Evolutionary conservation across 2,888 invertebrate genomes (phyloP).

Genomic region (Patella caerulea): DNA sequence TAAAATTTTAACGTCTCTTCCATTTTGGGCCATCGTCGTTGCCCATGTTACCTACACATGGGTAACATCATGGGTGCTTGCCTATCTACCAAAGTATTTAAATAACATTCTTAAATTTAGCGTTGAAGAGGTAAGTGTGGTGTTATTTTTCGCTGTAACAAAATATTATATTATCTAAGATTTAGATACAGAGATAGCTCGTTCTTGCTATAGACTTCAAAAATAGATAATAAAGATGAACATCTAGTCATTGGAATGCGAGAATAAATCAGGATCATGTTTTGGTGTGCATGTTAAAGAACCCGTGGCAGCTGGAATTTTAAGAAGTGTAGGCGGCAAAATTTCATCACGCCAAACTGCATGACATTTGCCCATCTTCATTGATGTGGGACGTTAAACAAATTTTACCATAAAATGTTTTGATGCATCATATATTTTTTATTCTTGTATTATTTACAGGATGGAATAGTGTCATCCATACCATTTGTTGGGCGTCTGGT

Average conservation of each 20-base stretch:
- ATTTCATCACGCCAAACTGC: conserved; percentile 17
- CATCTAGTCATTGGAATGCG: too few relatives aligned
- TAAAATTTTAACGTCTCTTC: conserved; percentile 61
- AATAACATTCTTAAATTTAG: conserved; percentile 56
- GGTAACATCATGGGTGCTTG: conserved; percentile 71
- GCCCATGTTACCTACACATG: conserved; percentile 71
- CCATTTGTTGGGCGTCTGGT: conserved; percentile 46
- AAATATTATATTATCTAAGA: too few relatives aligned
- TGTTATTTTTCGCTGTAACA: too few relatives aligned
- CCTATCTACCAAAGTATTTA: conserved; percentile 68
- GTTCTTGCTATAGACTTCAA: too few relatives aligned
- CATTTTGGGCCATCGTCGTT: conserved; percentile 69
- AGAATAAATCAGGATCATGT: too few relatives aligned
- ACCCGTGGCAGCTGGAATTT: background rate
- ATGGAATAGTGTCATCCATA: conserved; percentile 45
- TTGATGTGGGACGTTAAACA: too few relatives aligned
- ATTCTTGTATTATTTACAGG: conserved; percentile 29
- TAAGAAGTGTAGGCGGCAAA: conserved; percentile 19
- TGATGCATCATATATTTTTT: background rate
- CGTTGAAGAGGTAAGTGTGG: conserved; percentile 47
- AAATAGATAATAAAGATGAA: too few relatives aligned
- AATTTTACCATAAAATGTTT: background rate
- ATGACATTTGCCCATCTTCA: background rate
- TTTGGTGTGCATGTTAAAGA: too few relatives aligned
- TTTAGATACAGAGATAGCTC: too few relatives aligned